Base-by-base conservation (phyloP, 2,113 vertebrate genomes). In the Lepisosteus osseus region DNA sequence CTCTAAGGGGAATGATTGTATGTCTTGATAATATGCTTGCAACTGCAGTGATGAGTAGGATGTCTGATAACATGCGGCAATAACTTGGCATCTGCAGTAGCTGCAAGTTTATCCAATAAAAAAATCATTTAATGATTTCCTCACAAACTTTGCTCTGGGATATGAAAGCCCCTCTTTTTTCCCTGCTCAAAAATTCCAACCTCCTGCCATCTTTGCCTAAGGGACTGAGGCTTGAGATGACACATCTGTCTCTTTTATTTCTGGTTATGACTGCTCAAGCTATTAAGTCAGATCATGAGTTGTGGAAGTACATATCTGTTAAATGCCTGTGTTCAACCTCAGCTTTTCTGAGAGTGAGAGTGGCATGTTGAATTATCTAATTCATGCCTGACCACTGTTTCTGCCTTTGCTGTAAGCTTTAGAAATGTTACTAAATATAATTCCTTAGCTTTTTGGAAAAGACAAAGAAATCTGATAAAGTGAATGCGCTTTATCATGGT, bases 61-160 rank as follows among this genome's bases (percentile, higher is more conserved):
- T 77, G 78, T 83, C 79, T 68, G 75, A 78, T 80, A 74, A 74
- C 78, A 84, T 82, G n/a, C n/a, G 11, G 57, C 57, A 2, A 1
- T 82, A 65, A 68, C 76, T 78, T 45, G 66, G 72, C 80, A 57
- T 82, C 68, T 74, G 54, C 65, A n/a, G 29, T 81, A 84, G 78
- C 74, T 73, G 74, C 72, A 73, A 78, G 68, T 56, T 67, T 40
- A 62, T 77, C 79, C 59, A 68, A 77, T 81, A 77, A 80, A 79
- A 29, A 72, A 79, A 79, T 82, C 72, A 79, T 77, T 81, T 74
- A 82, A 84, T 76, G 76, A 78, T 70, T 72, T 77, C 82, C 79
- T 78, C 74, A 47, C n/a, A 54, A 67, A 67, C 15, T 43, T 77
- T 65, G 71, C 79, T 79, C 70, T 75, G 6, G 76, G 79, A 73